These are phyloP conservation scores for Callitettix versicolor DNA, from an alignment of 1,140 invertebrate genomes.

Conservation along the genomic window DNA sequence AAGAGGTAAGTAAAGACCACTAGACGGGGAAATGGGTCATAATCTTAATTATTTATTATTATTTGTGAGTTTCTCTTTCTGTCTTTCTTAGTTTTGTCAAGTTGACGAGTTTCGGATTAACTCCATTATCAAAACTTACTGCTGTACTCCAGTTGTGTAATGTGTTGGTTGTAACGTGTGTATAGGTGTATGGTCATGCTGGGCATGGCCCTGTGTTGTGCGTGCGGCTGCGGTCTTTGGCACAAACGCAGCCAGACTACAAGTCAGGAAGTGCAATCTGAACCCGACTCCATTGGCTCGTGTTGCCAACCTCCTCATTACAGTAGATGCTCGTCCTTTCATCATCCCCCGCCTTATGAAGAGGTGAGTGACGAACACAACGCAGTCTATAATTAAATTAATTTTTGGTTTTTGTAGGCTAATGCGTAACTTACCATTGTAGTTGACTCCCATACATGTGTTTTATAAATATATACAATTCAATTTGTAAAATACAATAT, in stretches of 20 bases:
- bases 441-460: neutral
- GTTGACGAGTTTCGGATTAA: no score
- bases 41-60: no score
- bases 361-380: slow-evolving; percentile 56
- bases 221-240: slow-evolving; percentile 41
- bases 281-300: slow-evolving; percentile 53
- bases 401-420: neutral
- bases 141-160: no score
- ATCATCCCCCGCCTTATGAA: slow-evolving; percentile 66
- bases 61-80: no score
- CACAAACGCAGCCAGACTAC: slow-evolving; percentile 12
- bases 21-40: no score
- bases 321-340: slow-evolving; percentile 65
- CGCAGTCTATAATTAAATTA: slow-evolving; percentile 7
- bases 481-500: no score
- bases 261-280: slow-evolving; percentile 39
- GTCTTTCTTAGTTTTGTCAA: no score
- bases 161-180: no score
- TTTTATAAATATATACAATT: no score
- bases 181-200: slow-evolving; percentile 22
- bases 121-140: no score
- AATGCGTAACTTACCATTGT: neutral
- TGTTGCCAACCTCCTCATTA: slow-evolving; percentile 68
- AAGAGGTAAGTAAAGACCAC: no score
- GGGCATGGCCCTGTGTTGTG: slow-evolving; percentile 26